phyloP scores from a whole-genome alignment of 2,797 vertebrate species.

The Cirrhinus mrigala region DNA sequence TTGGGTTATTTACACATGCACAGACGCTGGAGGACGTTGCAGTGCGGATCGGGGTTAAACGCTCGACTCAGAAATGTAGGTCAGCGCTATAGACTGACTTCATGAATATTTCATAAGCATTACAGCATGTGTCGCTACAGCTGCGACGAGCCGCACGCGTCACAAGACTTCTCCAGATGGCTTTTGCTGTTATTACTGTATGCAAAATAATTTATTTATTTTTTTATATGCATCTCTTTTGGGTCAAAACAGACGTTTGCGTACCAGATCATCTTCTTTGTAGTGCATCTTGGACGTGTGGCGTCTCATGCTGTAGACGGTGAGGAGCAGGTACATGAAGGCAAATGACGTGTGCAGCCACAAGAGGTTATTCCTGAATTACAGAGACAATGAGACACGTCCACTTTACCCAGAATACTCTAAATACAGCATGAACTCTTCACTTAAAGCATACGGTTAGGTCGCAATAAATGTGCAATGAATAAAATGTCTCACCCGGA shows the following conservation, averaged over 20 bases:
- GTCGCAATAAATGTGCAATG: not conserved
- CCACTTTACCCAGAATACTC: not conserved
- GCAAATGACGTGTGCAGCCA: slow-evolving; percentile 97
- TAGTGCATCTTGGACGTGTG: slow-evolving; percentile 99
- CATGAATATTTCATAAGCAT: slow-evolving; percentile 56
- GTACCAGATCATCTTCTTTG: slow-evolving; percentile 96
- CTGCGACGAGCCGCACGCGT: not conserved
- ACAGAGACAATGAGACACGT: not conserved
- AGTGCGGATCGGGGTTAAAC: slow-evolving; percentile 7
- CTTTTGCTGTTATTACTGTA: not conserved
- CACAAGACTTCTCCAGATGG: not conserved
- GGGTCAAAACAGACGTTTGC: no score
- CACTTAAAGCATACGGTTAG: no score
- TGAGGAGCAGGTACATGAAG: slow-evolving; percentile 95
- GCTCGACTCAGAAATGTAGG: slow-evolving; percentile 47
- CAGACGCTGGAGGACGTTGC: not conserved
- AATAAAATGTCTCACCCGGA: slow-evolving; percentile 81
- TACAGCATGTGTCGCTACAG: slow-evolving; percentile 5
- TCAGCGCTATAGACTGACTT: slow-evolving; percentile 47
- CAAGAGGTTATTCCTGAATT: slow-evolving; percentile 87
- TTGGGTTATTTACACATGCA: not conserved
- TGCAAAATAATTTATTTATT: not conserved
- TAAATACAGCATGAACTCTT: not conserved
- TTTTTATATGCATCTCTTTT: not conserved
- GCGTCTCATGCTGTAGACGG: slow-evolving; percentile 96